Evolutionary conservation across 2,797 vertebrate genomes (phyloP), one percentile per base, ranked within the genome.

Genomic region (Allobates femoralis): DNA sequence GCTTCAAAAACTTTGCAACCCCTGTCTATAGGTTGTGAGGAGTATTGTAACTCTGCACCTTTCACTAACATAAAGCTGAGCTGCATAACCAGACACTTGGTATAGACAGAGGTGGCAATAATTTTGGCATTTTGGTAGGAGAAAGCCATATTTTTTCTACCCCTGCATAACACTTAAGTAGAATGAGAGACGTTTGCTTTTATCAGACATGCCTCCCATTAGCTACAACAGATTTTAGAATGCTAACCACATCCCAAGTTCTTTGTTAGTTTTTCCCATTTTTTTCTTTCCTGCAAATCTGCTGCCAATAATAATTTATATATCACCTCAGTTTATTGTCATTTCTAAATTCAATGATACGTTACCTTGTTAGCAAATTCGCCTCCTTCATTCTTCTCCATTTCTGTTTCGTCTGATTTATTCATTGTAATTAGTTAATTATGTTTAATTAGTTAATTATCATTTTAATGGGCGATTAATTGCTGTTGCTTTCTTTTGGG

Each of bases 361-460:
- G 23, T 81, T 67, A 76, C 76, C 58, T 64, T 76, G 46, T 85
- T 78, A 67, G 71, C 23, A 58, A 58, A 67, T 75, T 82, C 37
- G 26, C 58, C 26, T 30, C 56, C 46, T 86, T 60, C n/a, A 14
- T 81, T 53, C 30, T n/a, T 66, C 80, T 76, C 56, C 34, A 7
- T 51, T 37, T 86, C 55, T 66, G 67, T 86, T 75, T 81, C 76
- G 79, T 67, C 85, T 82, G 55, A 86, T 82, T 86, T 81, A 82
- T 86, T 86, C 79, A 62, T 69, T 76, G 51, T 66, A 76, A 76
- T 81, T 76, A 78, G 73, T 78, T 67, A 83, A 78, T 60, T 78
- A n/a, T 87, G 60, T 87, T 83, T 87, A 78, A 83, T 81, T 81
- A 86, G 58, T 58, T 82, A 76, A 86, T 87, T 87, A 78, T 83